These are phyloP conservation scores for Chirona hameri DNA, from an alignment of 2,888 invertebrate genomes.

Conservation along the genomic window DNA sequence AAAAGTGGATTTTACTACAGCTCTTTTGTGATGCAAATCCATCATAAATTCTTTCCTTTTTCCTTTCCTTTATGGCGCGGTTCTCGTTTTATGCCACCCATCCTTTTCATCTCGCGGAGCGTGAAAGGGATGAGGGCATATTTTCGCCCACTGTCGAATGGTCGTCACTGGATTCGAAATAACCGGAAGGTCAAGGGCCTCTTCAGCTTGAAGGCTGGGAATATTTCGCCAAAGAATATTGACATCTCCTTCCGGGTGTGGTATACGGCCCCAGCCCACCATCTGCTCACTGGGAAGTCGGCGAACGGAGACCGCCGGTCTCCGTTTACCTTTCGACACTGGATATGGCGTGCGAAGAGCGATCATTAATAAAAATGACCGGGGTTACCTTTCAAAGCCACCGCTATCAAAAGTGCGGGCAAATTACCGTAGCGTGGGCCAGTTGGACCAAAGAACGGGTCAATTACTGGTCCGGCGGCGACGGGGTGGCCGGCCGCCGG, in stretches of 20 bases:
- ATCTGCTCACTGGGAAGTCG: background rate
- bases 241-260: background rate
- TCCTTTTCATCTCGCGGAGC: background rate
- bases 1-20: background rate
- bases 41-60: slow-evolving; percentile 24
- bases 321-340: background rate
- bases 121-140: background rate
- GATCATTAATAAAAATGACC: slow-evolving; percentile 3
- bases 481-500: background rate
- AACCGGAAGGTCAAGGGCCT: background rate
- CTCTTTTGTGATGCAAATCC: slow-evolving; percentile 7
- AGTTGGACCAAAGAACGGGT: background rate
- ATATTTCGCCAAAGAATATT: background rate
- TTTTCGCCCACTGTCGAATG: background rate
- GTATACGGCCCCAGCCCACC: background rate
- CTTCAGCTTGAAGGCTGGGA: background rate
- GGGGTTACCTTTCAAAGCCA: background rate
- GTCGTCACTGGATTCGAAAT: background rate
- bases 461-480: background rate
- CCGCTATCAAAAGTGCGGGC: background rate
- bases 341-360: background rate
- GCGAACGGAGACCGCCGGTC: background rate
- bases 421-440: background rate
- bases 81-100: background rate
- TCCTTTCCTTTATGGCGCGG: background rate